Conservation (phyloP, 2,888 invertebrate species). For the Liodrosophila aerea region DNA sequence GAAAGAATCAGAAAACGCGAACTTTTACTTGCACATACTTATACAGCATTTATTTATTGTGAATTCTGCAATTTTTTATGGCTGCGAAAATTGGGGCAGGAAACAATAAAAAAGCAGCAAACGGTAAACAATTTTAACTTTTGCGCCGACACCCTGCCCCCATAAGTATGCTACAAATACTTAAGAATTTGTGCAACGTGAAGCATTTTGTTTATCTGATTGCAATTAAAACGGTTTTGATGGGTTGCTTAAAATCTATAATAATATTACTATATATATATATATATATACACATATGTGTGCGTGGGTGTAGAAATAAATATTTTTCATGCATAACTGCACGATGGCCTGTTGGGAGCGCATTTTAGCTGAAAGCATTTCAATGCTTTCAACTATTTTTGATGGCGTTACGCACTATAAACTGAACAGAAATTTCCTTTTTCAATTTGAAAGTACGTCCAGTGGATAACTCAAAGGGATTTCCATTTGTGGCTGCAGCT, state of each 20-base stretch:
- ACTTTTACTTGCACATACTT: slow-evolving; percentile 44
- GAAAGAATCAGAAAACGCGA: neutral
- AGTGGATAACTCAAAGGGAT: slow-evolving; percentile 39
- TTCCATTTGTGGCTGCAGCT: slow-evolving; percentile 52
- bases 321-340: slow-evolving; percentile 46
- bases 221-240: slow-evolving; percentile 22
- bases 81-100: slow-evolving; percentile 6
- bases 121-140: slow-evolving; percentile 54
- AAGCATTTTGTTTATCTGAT: neutral
- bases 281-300: neutral
- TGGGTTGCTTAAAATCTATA: slow-evolving; percentile 31
- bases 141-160: slow-evolving; percentile 11
- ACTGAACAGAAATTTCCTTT: slow-evolving; percentile 17
- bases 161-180: slow-evolving; percentile 37
- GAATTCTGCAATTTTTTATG: slow-evolving; percentile 43
- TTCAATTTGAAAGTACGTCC: slow-evolving; percentile 1
- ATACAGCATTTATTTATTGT: slow-evolving; percentile 46
- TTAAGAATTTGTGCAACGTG: slow-evolving; percentile 11
- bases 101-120: slow-evolving; percentile 23
- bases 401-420: slow-evolving; percentile 69
- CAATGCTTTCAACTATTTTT: slow-evolving; percentile 72
- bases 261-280: slow-evolving; percentile 29
- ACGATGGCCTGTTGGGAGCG: slow-evolving; percentile 28
- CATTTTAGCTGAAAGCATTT: slow-evolving; percentile 71
- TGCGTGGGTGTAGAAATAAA: slow-evolving; percentile 8